These are phyloP conservation scores for Sitophilus oryzae DNA, from an alignment of 1,140 invertebrate genomes.

Conservation along the genomic window DNA sequence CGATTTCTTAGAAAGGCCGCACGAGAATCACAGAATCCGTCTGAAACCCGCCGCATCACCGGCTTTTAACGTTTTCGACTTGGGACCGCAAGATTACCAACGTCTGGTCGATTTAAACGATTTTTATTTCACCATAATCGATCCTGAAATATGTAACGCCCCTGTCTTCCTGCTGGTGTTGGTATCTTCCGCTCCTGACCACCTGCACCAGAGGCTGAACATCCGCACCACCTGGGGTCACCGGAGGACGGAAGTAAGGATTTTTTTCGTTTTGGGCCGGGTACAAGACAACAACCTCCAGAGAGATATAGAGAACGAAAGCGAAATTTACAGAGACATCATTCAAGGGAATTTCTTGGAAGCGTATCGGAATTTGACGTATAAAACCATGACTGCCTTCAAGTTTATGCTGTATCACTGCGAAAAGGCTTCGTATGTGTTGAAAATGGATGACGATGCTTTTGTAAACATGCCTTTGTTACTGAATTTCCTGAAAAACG, in stretches of 20 bases:
- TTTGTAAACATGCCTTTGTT: conserved; percentile 65
- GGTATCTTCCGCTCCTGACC: not conserved
- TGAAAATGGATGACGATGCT: conserved; percentile 75
- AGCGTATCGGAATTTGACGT: conserved; percentile 77
- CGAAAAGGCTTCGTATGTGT: conserved; percentile 59
- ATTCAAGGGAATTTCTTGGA: conserved; percentile 74
- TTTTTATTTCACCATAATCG: not conserved
- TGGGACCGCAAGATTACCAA: not conserved
- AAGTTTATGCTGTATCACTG: conserved; percentile 71
- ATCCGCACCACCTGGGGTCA: not conserved
- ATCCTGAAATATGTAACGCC: not conserved
- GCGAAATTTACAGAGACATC: conserved; percentile 39
- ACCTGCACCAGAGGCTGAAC: not conserved
- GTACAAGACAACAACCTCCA: not conserved
- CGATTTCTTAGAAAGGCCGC: not conserved
- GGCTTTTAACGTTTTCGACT: not conserved
- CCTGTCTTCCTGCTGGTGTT: not conserved
- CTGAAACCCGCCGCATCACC: not conserved
- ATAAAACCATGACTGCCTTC: conserved; percentile 77
- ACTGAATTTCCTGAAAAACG: conserved; percentile 53
- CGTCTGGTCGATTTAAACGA: not conserved
- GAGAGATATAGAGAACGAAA: not conserved
- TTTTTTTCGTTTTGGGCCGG: not conserved
- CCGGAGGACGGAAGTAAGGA: not conserved
- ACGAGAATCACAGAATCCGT: not conserved